Evolutionary conservation across 2,888 invertebrate genomes (phyloP), one percentile per base, ranked within the genome.

Genomic region (Willowsia nigromaculata): DNA sequence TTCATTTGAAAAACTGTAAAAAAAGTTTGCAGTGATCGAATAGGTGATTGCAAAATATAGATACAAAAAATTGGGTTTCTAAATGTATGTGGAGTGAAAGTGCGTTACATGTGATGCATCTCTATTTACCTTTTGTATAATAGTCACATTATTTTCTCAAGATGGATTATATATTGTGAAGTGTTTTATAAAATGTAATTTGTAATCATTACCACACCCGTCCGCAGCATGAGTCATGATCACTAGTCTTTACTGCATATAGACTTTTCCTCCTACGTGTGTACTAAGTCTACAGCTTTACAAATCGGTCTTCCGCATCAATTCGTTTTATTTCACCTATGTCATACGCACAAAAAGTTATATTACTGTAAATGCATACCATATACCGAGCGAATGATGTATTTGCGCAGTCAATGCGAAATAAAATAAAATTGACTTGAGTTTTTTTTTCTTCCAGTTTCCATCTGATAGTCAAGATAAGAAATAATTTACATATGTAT

Each of bases 401-500:
- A 65, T 33, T 33, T 33, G 2, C 9, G 33, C 25, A 27, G 25
- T 30, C 15, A 15, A 30, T n/a, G 33, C 4, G n/a, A 33, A 65
- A 30, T 65, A 65, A 65, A 30, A 33, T 65, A 65, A 65, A 65
- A 65, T 65, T 65, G 65, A 65, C 65, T 65, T 1, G 27, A 59
- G 11, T 59, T 65, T 65, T 62, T 30, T 65, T 3, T n/a, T 30
- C n/a, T n/a, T 65, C 5, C 37, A 37, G 5, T 6, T 37, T 6
- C 33, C 30, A n/a, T 33, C 33, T 33, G 65, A 33, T 65, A 33
- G 33, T 15, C 30, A 30, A n/a, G 65, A 65, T 65, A 65, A 30
- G 65, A 65, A 65, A 65, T 65, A 65, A 65, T 65, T 65, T 65
- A 65, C 65, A 65, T 65, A 65, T 33, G 30, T 33, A 65, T 65